Evolutionary conservation across 1,140 invertebrate species (phyloP), one percentile per base, ranked within the genome.

Genomic region (Meloidogyne floridensis): DNA sequence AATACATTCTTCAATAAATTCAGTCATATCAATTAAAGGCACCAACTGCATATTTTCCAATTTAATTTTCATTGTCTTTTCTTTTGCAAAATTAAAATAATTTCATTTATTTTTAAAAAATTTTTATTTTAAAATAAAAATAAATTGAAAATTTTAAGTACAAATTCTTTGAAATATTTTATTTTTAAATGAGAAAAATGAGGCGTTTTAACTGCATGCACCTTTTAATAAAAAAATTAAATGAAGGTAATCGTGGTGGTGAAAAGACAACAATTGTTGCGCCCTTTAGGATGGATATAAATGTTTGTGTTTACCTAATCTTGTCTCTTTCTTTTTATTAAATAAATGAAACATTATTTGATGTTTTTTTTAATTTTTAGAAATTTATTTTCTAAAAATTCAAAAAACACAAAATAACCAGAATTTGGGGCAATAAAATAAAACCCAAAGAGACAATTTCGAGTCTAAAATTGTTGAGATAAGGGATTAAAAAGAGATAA

Each of bases 1-100:
- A 53, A 82, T 82, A 56, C 79, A 73, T 74, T 83, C 53, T 18
- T 82, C 81, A 32, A n/a, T 56, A 32, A 82, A 72, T 74, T 82
- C 81, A 15, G 47, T 11, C 20, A 43, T 53, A 59, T 82, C 69
- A 75, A 83, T 13, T 54, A 82, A 74, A 20, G 81, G 81, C 4
- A 73, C 13, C 3, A 82, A 42, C 75, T 78, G 15, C 59, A 65
- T n/a, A 65, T 65, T 18, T 18, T 15, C n/a, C 5, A 65, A 65
- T n/a, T n/a, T 11, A 65, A 65, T 65, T 65, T 18, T 18, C 59
- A 65, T 65, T 65, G 10, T 6, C n/a, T n/a, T 15, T 15, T 15
- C 47, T 47, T 0, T 47, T 47, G 5, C 3, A 47, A 0, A 47
- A 47, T 47, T 47, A 47, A 47, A 47, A n/a, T 11, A 54, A 54